phyloP scores from a whole-genome alignment of 1,140 invertebrate genomes.

The Akabosia matsudoensis region DNA sequence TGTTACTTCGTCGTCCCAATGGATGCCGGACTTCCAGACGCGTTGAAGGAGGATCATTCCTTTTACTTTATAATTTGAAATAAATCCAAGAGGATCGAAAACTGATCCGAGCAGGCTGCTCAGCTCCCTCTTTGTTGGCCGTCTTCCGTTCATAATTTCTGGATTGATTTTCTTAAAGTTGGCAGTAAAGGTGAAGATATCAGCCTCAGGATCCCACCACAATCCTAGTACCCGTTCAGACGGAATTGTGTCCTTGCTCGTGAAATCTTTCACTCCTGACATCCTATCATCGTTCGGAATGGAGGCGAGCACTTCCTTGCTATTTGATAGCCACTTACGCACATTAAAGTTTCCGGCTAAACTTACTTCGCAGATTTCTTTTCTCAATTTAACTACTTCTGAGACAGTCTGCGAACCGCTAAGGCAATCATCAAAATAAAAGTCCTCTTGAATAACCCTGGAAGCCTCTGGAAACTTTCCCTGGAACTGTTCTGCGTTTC shows the following conservation, averaged over 20 bases:
- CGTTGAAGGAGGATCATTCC: constrained; percentile 24
- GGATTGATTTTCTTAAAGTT: constrained; percentile 5
- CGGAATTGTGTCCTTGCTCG: not conserved
- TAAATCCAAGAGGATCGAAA: constrained; percentile 19
- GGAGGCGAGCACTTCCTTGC: not conserved
- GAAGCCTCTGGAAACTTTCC: not conserved
- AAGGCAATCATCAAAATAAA: constrained; percentile 11
- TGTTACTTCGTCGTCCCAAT: constrained; percentile 40
- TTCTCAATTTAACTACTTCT: not conserved
- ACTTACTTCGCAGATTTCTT: not conserved
- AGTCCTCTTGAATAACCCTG: no score
- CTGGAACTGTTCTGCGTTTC: not conserved
- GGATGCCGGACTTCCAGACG: constrained; percentile 28
- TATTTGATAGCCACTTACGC: not conserved
- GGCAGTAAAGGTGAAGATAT: constrained; percentile 13
- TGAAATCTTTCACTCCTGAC: not conserved
- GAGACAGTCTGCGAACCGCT: not conserved
- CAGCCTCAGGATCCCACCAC: constrained; percentile 23
- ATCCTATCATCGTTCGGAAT: constrained; percentile 2
- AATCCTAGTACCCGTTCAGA: constrained; percentile 26
- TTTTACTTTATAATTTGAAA: constrained; percentile 2
- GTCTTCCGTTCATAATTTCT: constrained; percentile 8
- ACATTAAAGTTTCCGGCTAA: not conserved
- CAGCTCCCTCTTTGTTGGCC: not conserved
- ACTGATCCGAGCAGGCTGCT: not conserved